A percentile compares a stretch with the other conserved stretches of the same genome.
Conservation (phyloP, 2,888 invertebrate genomes). For the Teinopalpus imperialis region DNA sequence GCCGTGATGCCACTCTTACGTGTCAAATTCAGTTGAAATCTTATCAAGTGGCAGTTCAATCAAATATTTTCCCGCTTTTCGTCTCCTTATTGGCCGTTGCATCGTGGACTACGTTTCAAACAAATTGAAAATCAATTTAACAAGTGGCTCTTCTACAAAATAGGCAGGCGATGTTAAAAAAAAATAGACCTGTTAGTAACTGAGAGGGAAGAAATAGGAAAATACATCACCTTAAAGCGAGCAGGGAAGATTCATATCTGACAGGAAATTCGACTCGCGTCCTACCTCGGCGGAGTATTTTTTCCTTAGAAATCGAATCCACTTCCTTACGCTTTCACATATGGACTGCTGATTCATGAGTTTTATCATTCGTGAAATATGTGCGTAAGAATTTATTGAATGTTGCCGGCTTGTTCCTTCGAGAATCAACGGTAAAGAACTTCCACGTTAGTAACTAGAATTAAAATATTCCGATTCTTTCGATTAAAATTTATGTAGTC, state of each 20-base stretch:
- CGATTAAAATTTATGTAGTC: background rate
- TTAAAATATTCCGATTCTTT: background rate
- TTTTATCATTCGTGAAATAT: conserved; percentile 79
- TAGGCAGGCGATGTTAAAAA: conserved; percentile 48
- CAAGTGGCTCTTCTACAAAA: conserved; percentile 55
- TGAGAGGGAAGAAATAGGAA: conserved; percentile 72
- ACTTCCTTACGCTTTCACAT: conserved; percentile 68
- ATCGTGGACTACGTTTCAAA: conserved; percentile 75
- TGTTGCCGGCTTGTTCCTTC: conserved; percentile 59
- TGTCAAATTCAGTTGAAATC: conserved; percentile 58
- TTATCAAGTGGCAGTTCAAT: conserved; percentile 61
- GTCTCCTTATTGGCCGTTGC: conserved; percentile 70
- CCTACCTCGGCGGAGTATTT: conserved; percentile 66
- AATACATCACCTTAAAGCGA: conserved; percentile 81
- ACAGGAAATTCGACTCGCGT: conserved; percentile 78
- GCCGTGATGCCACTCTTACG: conserved; percentile 29
- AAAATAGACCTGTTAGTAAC: conserved; percentile 48
- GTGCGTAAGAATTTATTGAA: conserved; percentile 67
- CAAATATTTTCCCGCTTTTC: conserved; percentile 74
- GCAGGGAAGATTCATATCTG: conserved; percentile 80
- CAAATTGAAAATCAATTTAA: conserved; percentile 81
- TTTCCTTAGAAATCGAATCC: conserved; percentile 69
- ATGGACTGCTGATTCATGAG: conserved; percentile 79
- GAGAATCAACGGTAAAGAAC: conserved; percentile 57
- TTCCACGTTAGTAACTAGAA: conserved; percentile 32